Conservation (phyloP, 2,888 invertebrate species). For the Belgica antarctica region DNA sequence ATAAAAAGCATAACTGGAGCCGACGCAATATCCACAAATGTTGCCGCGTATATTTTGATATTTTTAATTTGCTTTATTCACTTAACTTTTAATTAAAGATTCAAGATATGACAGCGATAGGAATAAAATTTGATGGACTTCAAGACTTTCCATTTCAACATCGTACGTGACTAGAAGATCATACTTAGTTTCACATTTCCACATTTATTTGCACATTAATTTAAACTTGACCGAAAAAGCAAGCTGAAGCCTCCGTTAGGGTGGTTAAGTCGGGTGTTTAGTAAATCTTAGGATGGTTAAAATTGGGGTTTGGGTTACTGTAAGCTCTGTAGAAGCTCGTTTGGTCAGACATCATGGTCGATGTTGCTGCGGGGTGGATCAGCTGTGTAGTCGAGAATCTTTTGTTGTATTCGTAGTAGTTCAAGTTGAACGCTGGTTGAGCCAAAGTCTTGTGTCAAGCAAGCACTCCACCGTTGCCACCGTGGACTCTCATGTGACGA, state of each 20-base stretch:
- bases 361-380: constrained; percentile 21
- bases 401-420: constrained; percentile 41
- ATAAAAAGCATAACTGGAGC: no score
- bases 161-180: constrained; percentile 18
- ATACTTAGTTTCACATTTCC: not conserved
- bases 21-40: no score
- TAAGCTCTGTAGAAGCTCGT: constrained; percentile 25
- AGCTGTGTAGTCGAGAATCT: constrained; percentile 25
- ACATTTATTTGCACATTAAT: not conserved
- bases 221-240: not conserved
- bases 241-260: not conserved
- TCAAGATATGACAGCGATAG: no score
- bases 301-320: not conserved
- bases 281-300: constrained; percentile 13
- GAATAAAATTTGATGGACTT: no score
- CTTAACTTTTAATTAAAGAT: no score
- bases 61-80: no score
- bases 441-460: constrained; percentile 58
- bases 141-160: not conserved
- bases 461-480: constrained; percentile 62
- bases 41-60: no score
- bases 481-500: constrained; percentile 97
- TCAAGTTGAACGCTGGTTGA: not conserved
- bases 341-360: constrained; percentile 1
- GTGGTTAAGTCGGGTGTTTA: not conserved